Evolutionary conservation across 2,113 vertebrate genomes (phyloP).

Genomic region (Athene cunicularia): DNA sequence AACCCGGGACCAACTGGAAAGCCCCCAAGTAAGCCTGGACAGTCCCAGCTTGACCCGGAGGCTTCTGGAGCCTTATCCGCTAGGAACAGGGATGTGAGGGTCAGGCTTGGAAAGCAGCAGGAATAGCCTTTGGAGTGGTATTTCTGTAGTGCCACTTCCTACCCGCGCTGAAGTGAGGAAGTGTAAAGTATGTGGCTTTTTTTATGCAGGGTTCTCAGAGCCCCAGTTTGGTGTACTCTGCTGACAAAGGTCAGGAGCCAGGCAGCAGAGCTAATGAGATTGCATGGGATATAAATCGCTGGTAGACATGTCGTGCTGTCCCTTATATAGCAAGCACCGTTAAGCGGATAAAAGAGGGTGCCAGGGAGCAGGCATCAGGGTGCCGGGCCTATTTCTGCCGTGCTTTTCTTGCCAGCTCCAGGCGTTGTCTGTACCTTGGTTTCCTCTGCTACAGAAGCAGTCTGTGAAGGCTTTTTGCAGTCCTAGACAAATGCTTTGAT

Average conservation of each 20-base stretch:
- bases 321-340: neutral
- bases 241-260: neutral
- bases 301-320: neutral
- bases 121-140: neutral
- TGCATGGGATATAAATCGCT: neutral
- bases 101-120: neutral
- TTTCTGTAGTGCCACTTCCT: neutral
- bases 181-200: neutral
- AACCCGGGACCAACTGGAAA: neutral
- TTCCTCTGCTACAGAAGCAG: neutral
- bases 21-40: neutral
- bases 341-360: slow-evolving; percentile 45
- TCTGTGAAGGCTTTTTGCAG: neutral
- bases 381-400: neutral
- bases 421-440: neutral
- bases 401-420: neutral
- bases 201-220: neutral
- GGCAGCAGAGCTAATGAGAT: slow-evolving; percentile 44
- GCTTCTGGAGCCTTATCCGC: neutral
- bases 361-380: fast-evolving
- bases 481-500: neutral
- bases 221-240: fast-evolving
- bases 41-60: neutral
- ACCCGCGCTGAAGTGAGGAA: neutral
- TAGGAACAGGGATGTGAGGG: neutral